phyloP scores from a whole-genome alignment of 2,888 invertebrate species.

The Tipula unca region DNA sequence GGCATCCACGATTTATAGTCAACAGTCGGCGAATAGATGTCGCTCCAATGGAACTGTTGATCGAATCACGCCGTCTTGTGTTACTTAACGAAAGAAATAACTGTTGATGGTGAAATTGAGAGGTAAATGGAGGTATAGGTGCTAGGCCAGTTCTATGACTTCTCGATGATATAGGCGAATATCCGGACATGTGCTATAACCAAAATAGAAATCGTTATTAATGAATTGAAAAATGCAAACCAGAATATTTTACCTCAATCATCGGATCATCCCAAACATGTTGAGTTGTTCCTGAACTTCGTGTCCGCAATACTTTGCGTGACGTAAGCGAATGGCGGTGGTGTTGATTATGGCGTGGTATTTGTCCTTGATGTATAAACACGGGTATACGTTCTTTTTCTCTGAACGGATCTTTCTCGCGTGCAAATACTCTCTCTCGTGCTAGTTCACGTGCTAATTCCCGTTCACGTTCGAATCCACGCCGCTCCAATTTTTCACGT shows the following conservation, averaged over 20 bases:
- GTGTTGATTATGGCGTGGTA: conserved; percentile 27
- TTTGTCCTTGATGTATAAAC: conserved; percentile 33
- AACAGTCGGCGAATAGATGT: conserved; percentile 68
- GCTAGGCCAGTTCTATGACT: conserved; percentile 44
- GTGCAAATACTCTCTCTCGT: conserved; percentile 31
- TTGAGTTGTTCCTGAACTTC: conserved; percentile 39
- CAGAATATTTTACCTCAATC: conserved; percentile 36
- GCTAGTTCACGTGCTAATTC: conserved; percentile 29
- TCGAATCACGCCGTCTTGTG: conserved; percentile 54
- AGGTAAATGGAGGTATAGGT: conserved; percentile 30
- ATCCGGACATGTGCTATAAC: conserved; percentile 46
- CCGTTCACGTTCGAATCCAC: conserved; percentile 36
- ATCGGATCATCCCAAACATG: conserved; percentile 41
- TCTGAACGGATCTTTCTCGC: conserved; percentile 24
- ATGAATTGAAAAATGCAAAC: not conserved
- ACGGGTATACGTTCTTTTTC: conserved; percentile 36
- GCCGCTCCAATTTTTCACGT: conserved; percentile 32
- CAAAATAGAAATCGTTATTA: not conserved
- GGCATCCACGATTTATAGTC: conserved; percentile 46
- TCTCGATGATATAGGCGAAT: conserved; percentile 52
- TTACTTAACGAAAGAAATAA: conserved; percentile 21
- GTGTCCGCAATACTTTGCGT: conserved; percentile 37
- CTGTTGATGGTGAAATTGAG: conserved; percentile 9
- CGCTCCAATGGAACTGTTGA: conserved; percentile 64
- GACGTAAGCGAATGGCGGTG: conserved; percentile 39